Percentiles rank a stretch among this genome's conserved stretches.
Evolutionary conservation across 1,140 invertebrate species (phyloP).

Genomic region (Lordiphosa clarofinis): DNA sequence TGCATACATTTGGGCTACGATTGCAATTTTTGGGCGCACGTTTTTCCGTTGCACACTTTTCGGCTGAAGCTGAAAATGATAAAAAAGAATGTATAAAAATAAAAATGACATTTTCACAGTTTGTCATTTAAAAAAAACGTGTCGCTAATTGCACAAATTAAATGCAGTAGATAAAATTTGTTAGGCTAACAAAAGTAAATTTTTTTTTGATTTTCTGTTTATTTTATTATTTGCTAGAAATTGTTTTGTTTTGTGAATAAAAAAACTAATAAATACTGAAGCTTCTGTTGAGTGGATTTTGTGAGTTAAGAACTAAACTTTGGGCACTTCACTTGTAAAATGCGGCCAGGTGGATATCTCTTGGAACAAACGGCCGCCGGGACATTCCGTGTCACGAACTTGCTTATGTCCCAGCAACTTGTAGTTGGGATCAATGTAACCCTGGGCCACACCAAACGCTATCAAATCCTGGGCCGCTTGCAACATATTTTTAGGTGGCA

Average conservation of each 20-base stretch:
- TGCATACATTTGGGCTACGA: constrained; percentile 24
- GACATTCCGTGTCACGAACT: constrained; percentile 85
- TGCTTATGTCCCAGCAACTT: constrained; percentile 86
- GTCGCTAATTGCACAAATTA: constrained; percentile 12
- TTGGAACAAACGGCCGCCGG: constrained; percentile 83
- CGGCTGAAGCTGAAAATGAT: constrained; percentile 10
- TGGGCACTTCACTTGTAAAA: constrained; percentile 72
- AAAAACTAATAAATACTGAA: constrained; percentile 42
- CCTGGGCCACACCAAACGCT: constrained; percentile 82
- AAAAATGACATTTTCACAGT: constrained; percentile 7
- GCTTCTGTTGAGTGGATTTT: constrained; percentile 7
- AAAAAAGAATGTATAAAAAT: constrained; percentile 2
- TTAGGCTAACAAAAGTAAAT: background rate
- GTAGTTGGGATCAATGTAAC: constrained; percentile 83
- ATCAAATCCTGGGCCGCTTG: constrained; percentile 83
- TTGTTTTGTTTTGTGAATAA: constrained; percentile 46
- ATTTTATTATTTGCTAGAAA: constrained; percentile 43
- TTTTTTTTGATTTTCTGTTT: background rate
- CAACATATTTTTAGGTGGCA: constrained; percentile 83
- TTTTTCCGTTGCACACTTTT: constrained; percentile 36
- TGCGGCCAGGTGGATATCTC: constrained; percentile 85
- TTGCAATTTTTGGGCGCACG: constrained; percentile 30
- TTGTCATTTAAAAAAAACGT: constrained; percentile 2
- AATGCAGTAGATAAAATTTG: background rate
- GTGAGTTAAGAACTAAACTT: constrained; percentile 14